Base-by-base conservation (phyloP, 2,113 vertebrate species). In the Peromyscus polionotus region DNA sequence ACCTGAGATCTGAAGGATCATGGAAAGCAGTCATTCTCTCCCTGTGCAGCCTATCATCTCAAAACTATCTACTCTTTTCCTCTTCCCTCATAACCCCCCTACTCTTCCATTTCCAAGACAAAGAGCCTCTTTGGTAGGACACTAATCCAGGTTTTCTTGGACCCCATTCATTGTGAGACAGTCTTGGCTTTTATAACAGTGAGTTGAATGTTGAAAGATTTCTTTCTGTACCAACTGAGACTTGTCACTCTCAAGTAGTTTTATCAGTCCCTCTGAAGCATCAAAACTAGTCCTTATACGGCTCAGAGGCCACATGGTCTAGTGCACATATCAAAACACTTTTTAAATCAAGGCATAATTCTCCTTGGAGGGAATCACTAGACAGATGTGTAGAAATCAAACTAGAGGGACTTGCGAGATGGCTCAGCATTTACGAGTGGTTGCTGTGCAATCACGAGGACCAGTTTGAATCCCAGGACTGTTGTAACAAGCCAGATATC, bases 301-400 rank as follows among this genome's bases (percentile, higher is more conserved):
- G 33, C 20, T 77, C 79, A 81, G 57, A 81, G 42, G 28, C 51
- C 20, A 72, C 61, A 12, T 72, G 12, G 2, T 83, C 36, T 68
- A 65, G 51, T 5, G 90, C 22, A 76, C 17, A 57, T 57, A 65
- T 13, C 61, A 65, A 83, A 85, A 83, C 24, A 83, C 45, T 73
- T 57, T 90, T 76, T 51, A 57, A 76, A 87, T 36, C n/a, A 89
- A 94, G 36, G 7, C 28, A 95, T 92, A 65, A 42, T 17, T 67
- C 65, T 85, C 26, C 14, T 87, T 54, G 13, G 39, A 91, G 57
- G 3, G 9, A 83, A 70, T 70, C 39, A 45, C 19, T 83, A 3
- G 24, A 17, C 67, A 87, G 59, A 73, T 61, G 16, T 65, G 80
- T 76, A 90, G n/a, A 65, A 90, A 91, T 83, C 89, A 94, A 90